Percentiles rank a stretch among this genome's conserved stretches.
These are phyloP conservation scores for Enteromius trimaculatus DNA, from an alignment of 2,797 vertebrate genomes.

Conservation along the genomic window DNA sequence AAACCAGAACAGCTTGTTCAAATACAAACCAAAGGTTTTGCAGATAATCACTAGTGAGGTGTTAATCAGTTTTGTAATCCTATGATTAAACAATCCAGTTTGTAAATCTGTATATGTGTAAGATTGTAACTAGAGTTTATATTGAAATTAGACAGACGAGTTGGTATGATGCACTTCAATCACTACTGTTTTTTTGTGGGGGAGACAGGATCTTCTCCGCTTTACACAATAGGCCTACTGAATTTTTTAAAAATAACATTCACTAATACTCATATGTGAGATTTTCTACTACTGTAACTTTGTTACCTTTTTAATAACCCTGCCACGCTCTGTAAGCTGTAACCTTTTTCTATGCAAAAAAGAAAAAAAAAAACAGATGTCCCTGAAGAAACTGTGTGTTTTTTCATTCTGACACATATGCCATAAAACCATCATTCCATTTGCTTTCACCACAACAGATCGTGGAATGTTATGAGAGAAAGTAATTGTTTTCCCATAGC, in stretches of 20 bases:
- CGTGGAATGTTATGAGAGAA: constrained; percentile 52
- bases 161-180: constrained; percentile 86
- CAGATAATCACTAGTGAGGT: constrained; percentile 60
- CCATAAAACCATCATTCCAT: constrained; percentile 51
- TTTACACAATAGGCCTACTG: constrained; percentile 74
- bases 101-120: constrained; percentile 69
- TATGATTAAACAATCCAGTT: constrained; percentile 58
- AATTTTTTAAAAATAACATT: constrained; percentile 26
- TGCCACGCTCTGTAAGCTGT: constrained; percentile 81
- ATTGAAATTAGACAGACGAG: constrained; percentile 72
- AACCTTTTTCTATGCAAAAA: constrained; percentile 89
- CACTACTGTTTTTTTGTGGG: constrained; percentile 83
- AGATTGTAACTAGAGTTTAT: constrained; percentile 65
- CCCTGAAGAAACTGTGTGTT: constrained; percentile 81
- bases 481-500: constrained; percentile 51
- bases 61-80: constrained; percentile 58
- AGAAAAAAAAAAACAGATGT: constrained; percentile 75
- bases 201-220: constrained; percentile 79
- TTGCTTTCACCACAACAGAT: constrained; percentile 51
- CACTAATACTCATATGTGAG: constrained; percentile 64
- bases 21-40: constrained; percentile 63
- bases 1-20: constrained; percentile 40
- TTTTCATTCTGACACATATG: constrained; percentile 68
- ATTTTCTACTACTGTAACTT: constrained; percentile 81
- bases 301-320: constrained; percentile 64